Conservation (phyloP, 1,140 invertebrate genomes). For the Bombus ignitus region DNA sequence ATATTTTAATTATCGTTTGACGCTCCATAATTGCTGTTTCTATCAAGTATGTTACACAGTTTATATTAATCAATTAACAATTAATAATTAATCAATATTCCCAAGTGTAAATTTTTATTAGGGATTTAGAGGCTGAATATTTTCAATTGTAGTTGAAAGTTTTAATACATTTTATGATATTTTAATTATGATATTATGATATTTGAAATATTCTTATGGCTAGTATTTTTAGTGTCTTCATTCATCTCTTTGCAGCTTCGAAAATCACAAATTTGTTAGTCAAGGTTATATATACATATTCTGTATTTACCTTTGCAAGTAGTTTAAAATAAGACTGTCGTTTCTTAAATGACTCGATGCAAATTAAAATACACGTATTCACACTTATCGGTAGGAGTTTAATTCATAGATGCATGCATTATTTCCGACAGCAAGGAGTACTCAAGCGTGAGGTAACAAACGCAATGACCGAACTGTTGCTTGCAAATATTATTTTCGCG, state of each 20-base stretch:
- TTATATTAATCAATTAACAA: too few species aligned
- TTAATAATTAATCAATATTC: neutral
- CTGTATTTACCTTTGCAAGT: neutral
- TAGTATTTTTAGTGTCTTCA: neutral
- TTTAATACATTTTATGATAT: neutral
- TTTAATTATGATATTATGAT: neutral
- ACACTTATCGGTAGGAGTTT: constrained; percentile 5
- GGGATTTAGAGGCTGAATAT: neutral
- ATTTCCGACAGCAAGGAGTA: neutral
- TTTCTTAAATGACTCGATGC: too few species aligned
- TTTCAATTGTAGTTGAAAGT: neutral
- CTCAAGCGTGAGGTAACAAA: neutral
- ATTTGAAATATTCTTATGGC: neutral
- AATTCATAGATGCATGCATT: constrained; percentile 24
- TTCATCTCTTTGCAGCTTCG: neutral
- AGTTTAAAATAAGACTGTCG: neutral
- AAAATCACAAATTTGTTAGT: neutral
- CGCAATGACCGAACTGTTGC: neutral
- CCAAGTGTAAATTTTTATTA: neutral
- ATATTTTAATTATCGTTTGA: neutral
- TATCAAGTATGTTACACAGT: neutral
- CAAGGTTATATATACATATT: neutral
- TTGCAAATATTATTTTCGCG: constrained; percentile 34
- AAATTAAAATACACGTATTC: neutral
- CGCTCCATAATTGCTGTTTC: neutral